Base-by-base conservation (phyloP, 1,140 invertebrate genomes). In the Sinonovacula constricta region DNA sequence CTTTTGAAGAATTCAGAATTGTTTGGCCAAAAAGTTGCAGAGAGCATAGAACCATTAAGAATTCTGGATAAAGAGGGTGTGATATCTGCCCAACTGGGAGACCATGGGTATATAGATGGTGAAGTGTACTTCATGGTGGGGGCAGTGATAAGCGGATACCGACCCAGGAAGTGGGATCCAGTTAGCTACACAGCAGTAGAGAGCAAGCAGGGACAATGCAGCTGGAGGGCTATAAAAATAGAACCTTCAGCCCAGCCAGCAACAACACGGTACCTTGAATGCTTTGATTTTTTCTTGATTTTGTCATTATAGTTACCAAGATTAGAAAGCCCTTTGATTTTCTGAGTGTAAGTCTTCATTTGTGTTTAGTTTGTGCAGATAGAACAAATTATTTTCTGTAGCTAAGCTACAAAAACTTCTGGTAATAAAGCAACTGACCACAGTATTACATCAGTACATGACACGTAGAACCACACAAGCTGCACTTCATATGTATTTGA, bases 31-130 rank as follows among this genome's bases (percentile, higher is more conserved):
- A 28, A 10, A n/a, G 34, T 36, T 45, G 86, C 84, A 18, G 30
- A 56, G n/a, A 80, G 82, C 59, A 66, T 91, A 3, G 31, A 82
- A 28, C 88, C 89, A 14, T 59, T 88, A 30, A 67, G 90, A 33
- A 65, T 54, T 4, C 59, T 75, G 28, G 69, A 83, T 24, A 81
- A 84, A 71, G 84, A 86, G 54, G 87, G 88, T 5, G 71, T 80
- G 31, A 66, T 91, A 10, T 83, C 85, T 10, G 83, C 76, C 10
- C 77, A 83, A 15, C 80, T 80, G 62, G 36, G 68, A 18, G 84
- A 87, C 66, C 85, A 88, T 86, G 90, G 90, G 10, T 91, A 88
- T 56, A 86, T 90, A 33, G 83, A 88, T 69, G 81, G 78, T 24
- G 88, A 89, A 30, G 83, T 87, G 31, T 89, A 82, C 70, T 89